Base-by-base conservation (phyloP, 2,888 invertebrate species). In the Orthosia incerta region DNA sequence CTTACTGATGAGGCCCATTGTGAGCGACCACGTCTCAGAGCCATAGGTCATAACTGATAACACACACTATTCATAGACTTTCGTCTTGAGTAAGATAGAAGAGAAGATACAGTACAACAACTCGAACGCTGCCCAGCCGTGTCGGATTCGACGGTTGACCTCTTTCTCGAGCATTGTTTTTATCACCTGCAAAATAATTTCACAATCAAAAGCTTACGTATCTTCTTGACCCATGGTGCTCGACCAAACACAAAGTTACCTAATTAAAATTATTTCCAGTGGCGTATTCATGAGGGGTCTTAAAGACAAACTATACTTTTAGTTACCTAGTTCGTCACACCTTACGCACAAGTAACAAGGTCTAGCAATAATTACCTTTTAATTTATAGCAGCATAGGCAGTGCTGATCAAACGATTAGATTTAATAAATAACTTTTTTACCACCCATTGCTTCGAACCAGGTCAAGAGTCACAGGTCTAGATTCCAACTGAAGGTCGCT, bases 401-500 rank as follows among this genome's bases (percentile, higher is more conserved):
- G 39, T 39, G 39, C 45, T 53, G 65, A 73, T 80, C 63, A 61
- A 63, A n/a, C 5, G 77, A 82, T 77, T 46, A 76, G 72, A 55
- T 57, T 71, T 20, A 64, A 61, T 64, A 68, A 70, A 76, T 72
- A 50, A 70, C n/a, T 71, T 76, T 73, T 80, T 69, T 66, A 39
- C 59, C 23, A 63, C 13, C 16, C 46, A 59, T 64, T 51, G 26
- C 63, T 70, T 20, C 3, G 62, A 82, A 76, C 53, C 63, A 77
- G 82, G 85, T 61, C 82, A 84, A 84, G 85, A 70, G 60, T 66
- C 69, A 31, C 71, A 59, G 62, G 66, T 75, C 71, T 71, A 76
- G 74, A 67, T 73, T 48, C 50, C 18, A 64, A n/a, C 61, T 45
- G 46, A 67, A 84, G 81, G 81, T 68, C 66, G 23, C 51, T 55